Evolutionary conservation across 2,888 invertebrate genomes (phyloP).

Genomic region (Pollenia griseotomentosa): DNA sequence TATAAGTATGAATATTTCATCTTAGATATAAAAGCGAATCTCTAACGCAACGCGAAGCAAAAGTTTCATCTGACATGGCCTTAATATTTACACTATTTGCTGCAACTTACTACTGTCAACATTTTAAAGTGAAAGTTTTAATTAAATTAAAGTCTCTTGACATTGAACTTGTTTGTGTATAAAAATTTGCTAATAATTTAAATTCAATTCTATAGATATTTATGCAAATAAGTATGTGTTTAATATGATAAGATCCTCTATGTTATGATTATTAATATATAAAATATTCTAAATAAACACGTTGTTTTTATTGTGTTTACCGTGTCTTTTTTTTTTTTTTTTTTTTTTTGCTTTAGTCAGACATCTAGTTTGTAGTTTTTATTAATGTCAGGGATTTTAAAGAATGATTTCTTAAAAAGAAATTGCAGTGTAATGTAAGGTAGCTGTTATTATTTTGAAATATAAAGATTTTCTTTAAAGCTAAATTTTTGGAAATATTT

Average conservation of each 20-base stretch:
- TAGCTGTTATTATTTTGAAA: too few species aligned
- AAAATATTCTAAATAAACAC: not conserved
- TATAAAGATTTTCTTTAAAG: too few species aligned
- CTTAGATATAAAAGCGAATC: too few species aligned
- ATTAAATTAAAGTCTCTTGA: not conserved
- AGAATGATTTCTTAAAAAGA: not conserved
- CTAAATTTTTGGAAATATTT: too few species aligned
- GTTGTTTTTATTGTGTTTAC: not conserved
- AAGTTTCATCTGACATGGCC: too few species aligned
- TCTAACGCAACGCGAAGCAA: too few species aligned
- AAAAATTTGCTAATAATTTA: not conserved
- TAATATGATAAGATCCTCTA: not conserved
- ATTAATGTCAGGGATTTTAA: not conserved
- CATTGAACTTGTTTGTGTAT: not conserved
- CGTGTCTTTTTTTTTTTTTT: not conserved
- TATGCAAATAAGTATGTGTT: too few species aligned
- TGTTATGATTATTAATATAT: slow-evolving; percentile 9
- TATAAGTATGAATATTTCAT: too few species aligned
- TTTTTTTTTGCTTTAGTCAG: not conserved
- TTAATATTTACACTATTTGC: too few species aligned
- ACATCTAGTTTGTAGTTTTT: not conserved
- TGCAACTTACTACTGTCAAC: too few species aligned
- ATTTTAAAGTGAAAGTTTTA: not conserved
- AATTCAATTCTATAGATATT: too few species aligned
- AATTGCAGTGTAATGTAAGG: not conserved